phyloP scores from a whole-genome alignment of 2,113 vertebrate genomes.

The Callionymus lyra region DNA sequence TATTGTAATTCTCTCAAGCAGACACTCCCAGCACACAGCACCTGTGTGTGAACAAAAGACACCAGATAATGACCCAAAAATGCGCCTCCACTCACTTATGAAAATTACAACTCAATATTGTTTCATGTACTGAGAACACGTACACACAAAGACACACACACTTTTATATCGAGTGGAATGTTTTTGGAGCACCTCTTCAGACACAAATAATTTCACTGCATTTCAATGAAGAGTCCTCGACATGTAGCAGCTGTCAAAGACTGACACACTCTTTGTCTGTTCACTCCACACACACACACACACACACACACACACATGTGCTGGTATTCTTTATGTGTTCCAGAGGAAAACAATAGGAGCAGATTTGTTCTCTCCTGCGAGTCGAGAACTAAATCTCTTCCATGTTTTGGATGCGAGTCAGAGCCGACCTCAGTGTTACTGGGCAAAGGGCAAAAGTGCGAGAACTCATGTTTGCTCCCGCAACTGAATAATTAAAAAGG shows the following conservation, averaged over 20 bases:
- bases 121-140: slow-evolving; percentile 21
- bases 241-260: slow-evolving; percentile 39
- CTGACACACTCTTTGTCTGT: slow-evolving; percentile 5
- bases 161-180: slow-evolving; percentile 15
- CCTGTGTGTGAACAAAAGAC: slow-evolving; percentile 7
- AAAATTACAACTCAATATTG: slow-evolving; percentile 26
- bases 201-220: slow-evolving; percentile 49
- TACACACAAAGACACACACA: slow-evolving; percentile 5
- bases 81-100: slow-evolving; percentile 33
- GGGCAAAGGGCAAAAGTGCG: no score
- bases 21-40: no score
- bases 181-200: slow-evolving; percentile 52
- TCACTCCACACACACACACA: slow-evolving; percentile 18
- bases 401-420: no score
- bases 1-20: no score
- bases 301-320: slow-evolving; percentile 17
- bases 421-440: no score
- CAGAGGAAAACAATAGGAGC: no score
- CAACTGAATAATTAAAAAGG: no score
- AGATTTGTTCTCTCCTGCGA: no score
- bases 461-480: no score
- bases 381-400: no score
- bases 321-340: slow-evolving; percentile 15
- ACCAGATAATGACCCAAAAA: slow-evolving; percentile 44
- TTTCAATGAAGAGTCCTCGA: slow-evolving; percentile 52